Evolutionary conservation across 2,888 invertebrate genomes (phyloP), one percentile per base, ranked within the genome.

Genomic region (Drosophila flavopinicola): DNA sequence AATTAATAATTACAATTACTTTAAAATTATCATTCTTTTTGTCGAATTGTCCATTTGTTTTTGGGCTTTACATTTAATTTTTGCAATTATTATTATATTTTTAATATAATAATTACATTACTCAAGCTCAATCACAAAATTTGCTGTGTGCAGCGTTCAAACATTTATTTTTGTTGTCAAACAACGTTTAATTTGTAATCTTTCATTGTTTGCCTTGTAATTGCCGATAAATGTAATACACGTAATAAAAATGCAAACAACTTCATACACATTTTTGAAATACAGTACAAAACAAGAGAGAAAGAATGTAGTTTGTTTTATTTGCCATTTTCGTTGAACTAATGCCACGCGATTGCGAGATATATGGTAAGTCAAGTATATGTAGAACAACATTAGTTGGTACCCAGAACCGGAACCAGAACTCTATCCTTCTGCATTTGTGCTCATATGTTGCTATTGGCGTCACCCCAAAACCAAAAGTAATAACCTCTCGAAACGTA

Each of bases 341-440:
- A 58, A 20, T 47, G 57, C 64, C 17, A 38, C 52, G 23, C 51
- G 39, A 64, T 44, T 57, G 53, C 61, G 42, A 64, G 33, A 53
- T 59, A 72, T 78, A 74, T 87, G 86, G 87, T 83, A 85, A 83
- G 82, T 83, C 63, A 57, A 65, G 66, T 54, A 32, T 25, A 17
- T 71, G 47, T 10, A 53, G 37, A 38, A 59, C 68, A 60, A 67
- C 53, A 72, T 79, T 72, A 56, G 76, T 77, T 82, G 82, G 78
- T 63, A n/a, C 24, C 27, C 17, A 24, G 69, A 58, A 61, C n/a
- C n/a, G n/a, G n/a, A n/a, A n/a, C n/a, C 37, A 52, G 44, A 64
- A 88, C 93, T 93, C 93, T 93, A 93, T 93, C 93, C 93, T 93
- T 93, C 93, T 93, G 93, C 92, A 92, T 91, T 91, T 90, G 85